Percentiles rank a stretch among this genome's conserved stretches.
Conservation (phyloP, 2,888 invertebrate genomes). For the Caradrina clavipalpis region DNA sequence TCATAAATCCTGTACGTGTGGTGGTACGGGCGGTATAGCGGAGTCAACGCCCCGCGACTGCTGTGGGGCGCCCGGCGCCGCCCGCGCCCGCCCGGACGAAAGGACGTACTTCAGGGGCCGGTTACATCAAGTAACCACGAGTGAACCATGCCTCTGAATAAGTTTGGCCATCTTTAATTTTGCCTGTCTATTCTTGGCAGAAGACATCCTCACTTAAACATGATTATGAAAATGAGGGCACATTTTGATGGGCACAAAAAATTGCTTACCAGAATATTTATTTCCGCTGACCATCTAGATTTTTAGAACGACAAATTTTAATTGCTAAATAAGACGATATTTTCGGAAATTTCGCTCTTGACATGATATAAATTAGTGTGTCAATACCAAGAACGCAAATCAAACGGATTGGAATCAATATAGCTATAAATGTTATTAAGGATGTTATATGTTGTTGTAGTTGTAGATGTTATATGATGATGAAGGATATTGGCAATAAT, state of each 20-base stretch:
- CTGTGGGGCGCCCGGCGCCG: constrained; percentile 70
- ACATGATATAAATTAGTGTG: constrained; percentile 30
- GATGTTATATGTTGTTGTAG: too few relatives aligned
- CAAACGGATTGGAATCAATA: constrained; percentile 7
- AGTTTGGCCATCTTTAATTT: constrained; percentile 24
- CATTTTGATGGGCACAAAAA: not conserved
- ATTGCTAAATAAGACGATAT: constrained; percentile 46
- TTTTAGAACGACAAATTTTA: constrained; percentile 33
- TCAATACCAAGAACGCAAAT: constrained; percentile 17
- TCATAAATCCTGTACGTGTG: constrained; percentile 76
- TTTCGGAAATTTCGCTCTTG: constrained; percentile 35
- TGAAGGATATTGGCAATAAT: constrained; percentile 26
- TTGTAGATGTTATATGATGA: too few relatives aligned
- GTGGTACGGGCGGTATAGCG: constrained; percentile 59
- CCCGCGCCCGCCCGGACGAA: constrained; percentile 69
- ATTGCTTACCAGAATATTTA: constrained; percentile 28
- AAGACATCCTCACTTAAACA: not conserved
- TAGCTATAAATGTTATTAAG: constrained; percentile 12
- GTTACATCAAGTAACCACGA: constrained; percentile 61
- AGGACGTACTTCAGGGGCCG: constrained; percentile 73
- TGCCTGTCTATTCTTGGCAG: constrained; percentile 19
- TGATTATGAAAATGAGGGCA: constrained; percentile 14
- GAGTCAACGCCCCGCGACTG: constrained; percentile 68
- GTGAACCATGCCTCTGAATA: constrained; percentile 48
- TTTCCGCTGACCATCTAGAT: constrained; percentile 36